A percentile compares a stretch with the other conserved stretches of the same genome.
Conservation (phyloP, 2,113 vertebrate genomes). For the Actenoides lindsayi region DNA sequence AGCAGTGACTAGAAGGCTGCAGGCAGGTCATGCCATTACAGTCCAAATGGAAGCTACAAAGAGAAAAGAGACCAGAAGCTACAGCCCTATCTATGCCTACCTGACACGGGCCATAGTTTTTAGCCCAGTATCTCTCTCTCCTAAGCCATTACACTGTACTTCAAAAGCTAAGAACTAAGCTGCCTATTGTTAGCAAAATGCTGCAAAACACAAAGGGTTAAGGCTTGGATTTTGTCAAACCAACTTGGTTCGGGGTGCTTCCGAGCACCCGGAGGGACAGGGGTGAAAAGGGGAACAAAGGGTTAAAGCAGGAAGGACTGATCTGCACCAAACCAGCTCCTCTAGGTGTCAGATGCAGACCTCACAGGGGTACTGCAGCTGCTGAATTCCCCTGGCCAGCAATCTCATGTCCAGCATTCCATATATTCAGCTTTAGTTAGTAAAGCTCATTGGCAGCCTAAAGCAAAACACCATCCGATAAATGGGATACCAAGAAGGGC, state of each 20-base stretch:
- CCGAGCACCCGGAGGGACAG: background rate
- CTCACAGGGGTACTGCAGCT: background rate
- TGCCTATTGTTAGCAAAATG: background rate
- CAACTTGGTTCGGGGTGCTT: background rate
- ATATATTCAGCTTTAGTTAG: background rate
- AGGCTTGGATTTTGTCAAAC: background rate
- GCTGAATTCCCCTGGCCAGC: background rate
- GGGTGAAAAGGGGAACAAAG: background rate
- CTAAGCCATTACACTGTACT: background rate
- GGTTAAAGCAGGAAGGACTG: background rate
- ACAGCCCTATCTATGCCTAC: background rate
- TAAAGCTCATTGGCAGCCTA: background rate
- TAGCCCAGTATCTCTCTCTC: background rate
- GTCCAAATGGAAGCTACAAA: background rate
- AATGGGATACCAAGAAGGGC: background rate
- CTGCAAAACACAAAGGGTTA: background rate
- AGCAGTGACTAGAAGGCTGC: background rate
- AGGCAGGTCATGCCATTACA: background rate
- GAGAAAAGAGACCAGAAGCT: background rate
- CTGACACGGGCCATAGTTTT: background rate
- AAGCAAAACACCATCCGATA: background rate
- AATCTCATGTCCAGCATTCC: background rate
- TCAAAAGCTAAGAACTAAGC: background rate
- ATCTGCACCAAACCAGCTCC: background rate
- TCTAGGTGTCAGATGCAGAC: background rate